A percentile compares a stretch with the other conserved stretches of the same genome.
Evolutionary conservation across 1,140 invertebrate genomes (phyloP).

Genomic region (Bicyclus anynana): DNA sequence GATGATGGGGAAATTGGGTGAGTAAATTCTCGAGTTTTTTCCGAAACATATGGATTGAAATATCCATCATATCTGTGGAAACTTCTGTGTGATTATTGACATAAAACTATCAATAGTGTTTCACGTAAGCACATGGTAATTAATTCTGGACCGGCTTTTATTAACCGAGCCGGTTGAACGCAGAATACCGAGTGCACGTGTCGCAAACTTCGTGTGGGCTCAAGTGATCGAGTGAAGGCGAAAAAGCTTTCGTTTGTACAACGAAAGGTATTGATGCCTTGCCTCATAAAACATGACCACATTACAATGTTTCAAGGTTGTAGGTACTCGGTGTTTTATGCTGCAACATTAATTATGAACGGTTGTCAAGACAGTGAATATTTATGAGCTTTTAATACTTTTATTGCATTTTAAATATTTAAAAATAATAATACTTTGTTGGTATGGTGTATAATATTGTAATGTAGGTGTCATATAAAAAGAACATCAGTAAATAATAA

Average conservation of each 20-base stretch:
- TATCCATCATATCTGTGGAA: not conserved
- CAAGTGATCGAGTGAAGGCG: slow-evolving; percentile 12
- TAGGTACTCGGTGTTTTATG: not conserved
- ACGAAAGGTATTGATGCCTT: not conserved
- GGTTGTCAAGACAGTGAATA: too few species aligned
- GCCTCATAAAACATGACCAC: not conserved
- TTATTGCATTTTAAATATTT: too few species aligned
- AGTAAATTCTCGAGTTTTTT: slow-evolving; percentile 45
- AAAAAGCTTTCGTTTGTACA: slow-evolving; percentile 26
- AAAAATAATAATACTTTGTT: too few species aligned
- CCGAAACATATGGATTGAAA: slow-evolving; percentile 43
- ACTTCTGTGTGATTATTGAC: not conserved
- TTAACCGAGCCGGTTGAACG: slow-evolving; percentile 3
- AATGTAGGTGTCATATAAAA: not conserved
- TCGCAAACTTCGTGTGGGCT: slow-evolving; percentile 21
- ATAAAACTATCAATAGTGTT: slow-evolving; percentile 1
- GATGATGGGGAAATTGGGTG: slow-evolving; percentile 82
- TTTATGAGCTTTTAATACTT: too few species aligned
- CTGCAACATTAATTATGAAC: not conserved
- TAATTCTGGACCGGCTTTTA: slow-evolving; percentile 10
- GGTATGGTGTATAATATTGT: too few species aligned
- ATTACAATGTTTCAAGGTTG: not conserved
- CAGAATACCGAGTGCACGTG: slow-evolving; percentile 24
- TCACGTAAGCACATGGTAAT: slow-evolving; percentile 5
- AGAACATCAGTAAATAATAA: not conserved